Evolutionary conservation across 2,113 vertebrate genomes (phyloP).

Genomic region (Lipophrys pholis): DNA sequence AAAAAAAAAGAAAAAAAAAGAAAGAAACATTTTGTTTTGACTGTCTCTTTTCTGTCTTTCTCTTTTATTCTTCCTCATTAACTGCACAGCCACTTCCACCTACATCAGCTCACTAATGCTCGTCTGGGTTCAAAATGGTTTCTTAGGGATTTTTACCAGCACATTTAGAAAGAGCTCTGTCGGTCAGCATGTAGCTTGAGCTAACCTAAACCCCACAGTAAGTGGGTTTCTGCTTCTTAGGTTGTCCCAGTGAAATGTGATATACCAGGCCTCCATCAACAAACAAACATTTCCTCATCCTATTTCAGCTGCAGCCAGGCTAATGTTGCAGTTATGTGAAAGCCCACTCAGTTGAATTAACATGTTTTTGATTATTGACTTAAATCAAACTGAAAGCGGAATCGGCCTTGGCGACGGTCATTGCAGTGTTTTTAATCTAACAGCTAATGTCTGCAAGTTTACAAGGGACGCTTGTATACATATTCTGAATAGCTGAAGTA

Average conservation of each 20-base stretch:
- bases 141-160: not conserved
- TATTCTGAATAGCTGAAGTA: conserved; percentile 18
- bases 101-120: not conserved
- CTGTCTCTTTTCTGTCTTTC: not conserved
- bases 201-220: conserved; percentile 10
- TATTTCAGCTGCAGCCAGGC: conserved; percentile 4
- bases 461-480: not conserved
- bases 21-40: not conserved
- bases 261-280: conserved; percentile 14
- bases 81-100: not conserved
- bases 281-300: conserved; percentile 14
- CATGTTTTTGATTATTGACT: conserved; percentile 4
- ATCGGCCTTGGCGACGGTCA: conserved; percentile 10
- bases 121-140: conserved; percentile 4
- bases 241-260: conserved; percentile 39
- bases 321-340: conserved; percentile 16
- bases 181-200: not conserved
- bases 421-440: not conserved
- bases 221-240: conserved; percentile 31
- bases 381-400: conserved; percentile 8
- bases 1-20: no score
- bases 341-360: conserved; percentile 22
- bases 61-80: not conserved
- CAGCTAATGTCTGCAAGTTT: not conserved
- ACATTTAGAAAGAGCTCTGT: not conserved